A percentile compares a stretch with the other conserved stretches of the same genome.
Evolutionary conservation across 92 coral and sea anemone genomes (phyloP).

Genomic region (Palythoa caribaeorum): DNA sequence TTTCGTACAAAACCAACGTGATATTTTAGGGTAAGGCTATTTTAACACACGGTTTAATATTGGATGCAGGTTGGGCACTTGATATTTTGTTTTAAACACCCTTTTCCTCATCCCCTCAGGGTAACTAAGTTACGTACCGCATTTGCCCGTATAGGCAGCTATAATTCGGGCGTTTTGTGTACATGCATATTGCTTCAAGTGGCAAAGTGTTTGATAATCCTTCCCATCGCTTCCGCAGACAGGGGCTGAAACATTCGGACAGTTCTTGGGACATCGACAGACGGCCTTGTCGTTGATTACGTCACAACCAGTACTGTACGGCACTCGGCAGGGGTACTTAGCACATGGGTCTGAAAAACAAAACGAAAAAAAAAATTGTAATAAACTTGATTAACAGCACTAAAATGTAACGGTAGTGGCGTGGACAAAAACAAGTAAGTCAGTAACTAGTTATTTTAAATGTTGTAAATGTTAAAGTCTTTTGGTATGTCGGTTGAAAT

Average conservation of each 20-base stretch:
- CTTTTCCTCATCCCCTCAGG: not conserved
- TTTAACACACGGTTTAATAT: too few species aligned
- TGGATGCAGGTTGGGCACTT: not conserved
- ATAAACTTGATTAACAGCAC: not conserved
- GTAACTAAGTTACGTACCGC: not conserved
- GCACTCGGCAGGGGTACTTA: slow-evolving; percentile 2
- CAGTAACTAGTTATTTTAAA: too few species aligned
- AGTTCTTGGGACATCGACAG: slow-evolving; percentile 18
- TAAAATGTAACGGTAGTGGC: not conserved
- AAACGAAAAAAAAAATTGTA: not conserved
- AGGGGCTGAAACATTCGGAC: not conserved
- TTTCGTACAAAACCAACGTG: too few species aligned
- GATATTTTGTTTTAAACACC: not conserved
- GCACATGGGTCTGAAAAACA: slow-evolving; percentile 10
- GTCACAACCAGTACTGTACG: slow-evolving; percentile 12
- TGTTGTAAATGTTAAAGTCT: too few species aligned
- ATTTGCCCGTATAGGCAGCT: not conserved
- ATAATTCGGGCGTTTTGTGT: not conserved
- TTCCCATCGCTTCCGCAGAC: slow-evolving; percentile 24
- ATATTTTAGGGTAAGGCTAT: too few species aligned
- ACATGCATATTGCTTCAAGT: slow-evolving; percentile 17
- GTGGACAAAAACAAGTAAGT: too few species aligned
- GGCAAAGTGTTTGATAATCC: slow-evolving; percentile 3
- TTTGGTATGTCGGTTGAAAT: too few species aligned
- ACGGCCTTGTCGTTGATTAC: slow-evolving; percentile 17